Percentiles rank a stretch among this genome's conserved stretches.
Conservation (phyloP, 2,113 vertebrate genomes). For the Alexandromys fortis region DNA sequence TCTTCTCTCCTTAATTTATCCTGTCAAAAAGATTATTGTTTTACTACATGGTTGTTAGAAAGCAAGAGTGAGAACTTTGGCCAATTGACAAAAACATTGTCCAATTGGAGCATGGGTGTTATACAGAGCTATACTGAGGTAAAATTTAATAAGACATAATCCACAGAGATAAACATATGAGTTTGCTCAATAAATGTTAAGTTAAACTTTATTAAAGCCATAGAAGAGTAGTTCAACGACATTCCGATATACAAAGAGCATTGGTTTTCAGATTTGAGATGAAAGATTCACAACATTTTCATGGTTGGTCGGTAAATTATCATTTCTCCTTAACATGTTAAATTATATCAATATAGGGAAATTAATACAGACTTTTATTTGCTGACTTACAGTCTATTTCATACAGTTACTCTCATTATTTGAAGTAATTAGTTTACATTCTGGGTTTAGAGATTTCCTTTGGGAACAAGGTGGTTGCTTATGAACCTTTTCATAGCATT, state of each 20-base stretch:
- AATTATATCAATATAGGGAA: neutral
- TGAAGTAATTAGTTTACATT: neutral
- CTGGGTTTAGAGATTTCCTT: neutral
- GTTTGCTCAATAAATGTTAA: neutral
- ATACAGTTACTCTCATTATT: too few species aligned
- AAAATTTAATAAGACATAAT: neutral
- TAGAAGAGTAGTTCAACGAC: neutral
- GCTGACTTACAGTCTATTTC: neutral
- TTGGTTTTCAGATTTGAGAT: neutral
- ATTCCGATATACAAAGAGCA: neutral
- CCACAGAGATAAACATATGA: neutral
- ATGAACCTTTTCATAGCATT: conserved; percentile 50
- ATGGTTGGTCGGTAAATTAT: neutral
- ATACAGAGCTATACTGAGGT: neutral
- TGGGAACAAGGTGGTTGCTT: neutral
- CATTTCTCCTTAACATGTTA: neutral
- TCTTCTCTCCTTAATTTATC: too few species aligned
- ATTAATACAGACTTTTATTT: neutral
- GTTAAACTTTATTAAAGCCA: neutral
- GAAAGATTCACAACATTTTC: neutral
- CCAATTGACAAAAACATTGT: too few species aligned
- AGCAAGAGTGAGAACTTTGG: too few species aligned
- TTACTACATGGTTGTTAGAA: too few species aligned
- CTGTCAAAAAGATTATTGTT: too few species aligned
- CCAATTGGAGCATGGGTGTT: neutral